Conservation (phyloP, 30 jellyfish, hydroid and myxozoan genomes). For the Turritopsis rubra region DNA sequence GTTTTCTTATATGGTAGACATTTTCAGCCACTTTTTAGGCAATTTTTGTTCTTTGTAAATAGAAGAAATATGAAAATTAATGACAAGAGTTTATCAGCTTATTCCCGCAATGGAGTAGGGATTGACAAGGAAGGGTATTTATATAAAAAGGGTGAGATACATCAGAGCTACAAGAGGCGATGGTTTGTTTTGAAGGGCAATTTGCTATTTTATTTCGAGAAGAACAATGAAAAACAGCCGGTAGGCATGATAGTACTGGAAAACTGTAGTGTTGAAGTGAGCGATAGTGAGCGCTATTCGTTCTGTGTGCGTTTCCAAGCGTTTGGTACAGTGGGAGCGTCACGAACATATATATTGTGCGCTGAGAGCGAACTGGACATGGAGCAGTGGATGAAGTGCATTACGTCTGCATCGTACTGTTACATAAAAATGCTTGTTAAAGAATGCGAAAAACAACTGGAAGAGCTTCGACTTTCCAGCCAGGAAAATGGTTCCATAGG, state of each 20-base stretch:
- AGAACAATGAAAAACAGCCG: slow-evolving; percentile 67
- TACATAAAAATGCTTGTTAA: slow-evolving; percentile 61
- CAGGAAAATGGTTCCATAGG: neutral
- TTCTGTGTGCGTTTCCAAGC: slow-evolving; percentile 71
- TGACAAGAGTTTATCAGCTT: slow-evolving; percentile 73
- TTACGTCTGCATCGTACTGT: slow-evolving; percentile 72
- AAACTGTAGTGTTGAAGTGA: slow-evolving; percentile 82
- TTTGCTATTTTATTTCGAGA: slow-evolving; percentile 80
- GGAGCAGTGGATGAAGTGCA: slow-evolving; percentile 86
- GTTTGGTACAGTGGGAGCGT: slow-evolving; percentile 22
- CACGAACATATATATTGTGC: slow-evolving; percentile 63
- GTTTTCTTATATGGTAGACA: too few relatives aligned
- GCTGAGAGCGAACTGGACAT: slow-evolving; percentile 78
- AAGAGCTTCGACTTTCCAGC: neutral
- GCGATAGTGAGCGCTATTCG: slow-evolving; percentile 79
- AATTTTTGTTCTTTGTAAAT: too few relatives aligned
- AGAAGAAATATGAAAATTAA: slow-evolving; percentile 62
- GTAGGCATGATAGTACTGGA: slow-evolving; percentile 80
- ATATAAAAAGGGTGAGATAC: slow-evolving; percentile 75
- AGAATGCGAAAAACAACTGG: slow-evolving; percentile 57
- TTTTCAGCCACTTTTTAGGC: too few relatives aligned
- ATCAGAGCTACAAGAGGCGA: slow-evolving; percentile 72
- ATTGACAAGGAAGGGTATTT: slow-evolving; percentile 80
- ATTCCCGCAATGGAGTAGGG: slow-evolving; percentile 52
- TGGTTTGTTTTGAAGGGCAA: slow-evolving; percentile 98